phyloP scores from a whole-genome alignment of 2,797 vertebrate genomes.

The Lacerta agilis region DNA sequence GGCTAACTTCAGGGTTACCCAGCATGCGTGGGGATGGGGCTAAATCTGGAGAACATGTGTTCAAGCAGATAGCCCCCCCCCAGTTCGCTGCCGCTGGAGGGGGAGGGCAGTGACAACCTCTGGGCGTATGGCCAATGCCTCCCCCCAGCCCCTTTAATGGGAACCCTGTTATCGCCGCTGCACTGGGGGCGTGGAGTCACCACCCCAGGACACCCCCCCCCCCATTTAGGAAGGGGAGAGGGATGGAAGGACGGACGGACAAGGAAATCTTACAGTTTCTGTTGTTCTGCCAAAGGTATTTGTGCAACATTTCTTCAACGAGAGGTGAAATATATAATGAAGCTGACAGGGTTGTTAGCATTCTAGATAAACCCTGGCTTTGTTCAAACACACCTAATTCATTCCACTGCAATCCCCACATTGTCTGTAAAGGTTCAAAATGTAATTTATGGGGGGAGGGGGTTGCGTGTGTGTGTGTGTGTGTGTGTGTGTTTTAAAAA shows the following conservation, averaged over 20 bases:
- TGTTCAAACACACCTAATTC: constrained; percentile 17
- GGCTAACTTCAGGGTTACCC: too few relatives aligned
- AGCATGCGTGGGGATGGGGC: too few relatives aligned
- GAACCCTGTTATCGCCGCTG: too few relatives aligned
- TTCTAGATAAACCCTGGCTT: constrained; percentile 5
- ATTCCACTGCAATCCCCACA: constrained; percentile 7
- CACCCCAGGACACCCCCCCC: too few relatives aligned
- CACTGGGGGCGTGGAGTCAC: too few relatives aligned
- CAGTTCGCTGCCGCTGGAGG: too few relatives aligned
- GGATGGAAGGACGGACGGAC: not conserved
- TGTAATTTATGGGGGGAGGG: not conserved
- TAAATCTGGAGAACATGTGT: too few relatives aligned
- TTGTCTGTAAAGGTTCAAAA: constrained; percentile 36
- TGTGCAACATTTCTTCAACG: not conserved
- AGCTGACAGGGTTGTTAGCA: constrained; percentile 17
- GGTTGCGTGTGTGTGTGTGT: too few relatives aligned
- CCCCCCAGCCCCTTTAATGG: too few relatives aligned
- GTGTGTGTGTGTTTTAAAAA: not conserved
- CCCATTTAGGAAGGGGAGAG: not conserved
- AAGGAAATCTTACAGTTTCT: constrained; percentile 19
- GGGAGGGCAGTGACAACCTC: too few relatives aligned
- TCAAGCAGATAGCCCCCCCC: too few relatives aligned
- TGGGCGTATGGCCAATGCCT: too few relatives aligned
- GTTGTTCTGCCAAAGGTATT: not conserved
- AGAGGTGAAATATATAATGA: not conserved